These are phyloP conservation scores for Rhyacophila evoluta DNA, from an alignment of 2,888 invertebrate genomes.

Conservation along the genomic window DNA sequence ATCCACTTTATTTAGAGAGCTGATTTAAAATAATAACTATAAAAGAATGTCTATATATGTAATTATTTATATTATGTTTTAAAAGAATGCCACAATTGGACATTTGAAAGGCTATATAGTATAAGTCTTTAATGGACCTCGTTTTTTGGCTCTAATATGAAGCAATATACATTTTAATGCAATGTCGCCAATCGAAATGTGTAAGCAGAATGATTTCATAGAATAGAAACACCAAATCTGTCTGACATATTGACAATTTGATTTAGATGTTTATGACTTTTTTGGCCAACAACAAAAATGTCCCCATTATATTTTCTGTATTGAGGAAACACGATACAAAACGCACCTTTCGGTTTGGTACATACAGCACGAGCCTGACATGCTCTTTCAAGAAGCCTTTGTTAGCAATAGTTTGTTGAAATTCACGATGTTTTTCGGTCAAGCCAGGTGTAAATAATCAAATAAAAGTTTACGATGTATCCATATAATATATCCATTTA, in stretches of 20 bases:
- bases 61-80: too few species aligned
- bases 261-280: neutral
- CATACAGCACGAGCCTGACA: constrained; percentile 4
- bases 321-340: neutral
- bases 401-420: neutral
- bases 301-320: neutral
- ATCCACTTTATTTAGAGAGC: too few species aligned
- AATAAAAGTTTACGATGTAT: too few species aligned
- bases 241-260: neutral
- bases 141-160: too few species aligned
- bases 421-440: neutral
- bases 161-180: too few species aligned
- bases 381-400: neutral
- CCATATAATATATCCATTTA: too few species aligned
- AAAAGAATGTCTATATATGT: too few species aligned
- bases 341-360: neutral
- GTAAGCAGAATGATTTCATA: neutral
- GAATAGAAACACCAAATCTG: neutral
- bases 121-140: too few species aligned
- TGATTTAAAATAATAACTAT: too few species aligned
- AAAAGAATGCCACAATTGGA: too few species aligned
- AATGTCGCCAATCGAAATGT: neutral
- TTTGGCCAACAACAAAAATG: neutral
- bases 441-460: neutral
- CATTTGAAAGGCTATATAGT: too few species aligned